Evolutionary conservation across 1,140 invertebrate species (phyloP).

Genomic region (Megathymus violae): DNA sequence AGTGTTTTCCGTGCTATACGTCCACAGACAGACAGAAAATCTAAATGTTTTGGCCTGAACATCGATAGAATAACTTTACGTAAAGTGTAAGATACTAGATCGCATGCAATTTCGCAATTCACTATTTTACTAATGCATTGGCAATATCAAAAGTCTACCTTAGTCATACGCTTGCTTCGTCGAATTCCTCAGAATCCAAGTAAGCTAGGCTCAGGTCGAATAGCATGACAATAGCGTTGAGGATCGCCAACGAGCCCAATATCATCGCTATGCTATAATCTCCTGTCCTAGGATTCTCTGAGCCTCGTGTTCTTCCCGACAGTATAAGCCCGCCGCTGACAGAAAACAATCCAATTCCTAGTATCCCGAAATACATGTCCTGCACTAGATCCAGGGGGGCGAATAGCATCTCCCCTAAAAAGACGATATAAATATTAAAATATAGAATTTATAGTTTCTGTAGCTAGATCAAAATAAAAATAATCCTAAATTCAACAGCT

Average conservation of each 20-base stretch:
- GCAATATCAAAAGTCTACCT: conserved; percentile 42
- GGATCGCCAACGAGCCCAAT: conserved; percentile 51
- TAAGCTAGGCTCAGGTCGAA: conserved; percentile 72
- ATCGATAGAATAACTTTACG: too few relatives aligned
- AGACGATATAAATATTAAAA: too few relatives aligned
- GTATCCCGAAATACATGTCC: conserved; percentile 72
- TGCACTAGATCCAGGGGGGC: conserved; percentile 73
- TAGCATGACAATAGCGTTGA: conserved; percentile 65
- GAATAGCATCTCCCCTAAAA: conserved; percentile 73
- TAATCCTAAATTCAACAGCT: too few relatives aligned
- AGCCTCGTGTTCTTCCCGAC: conserved; percentile 44
- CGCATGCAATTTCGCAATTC: too few relatives aligned
- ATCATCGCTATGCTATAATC: conserved; percentile 54
- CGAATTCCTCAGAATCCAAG: conserved; percentile 73
- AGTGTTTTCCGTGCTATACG: too few relatives aligned
- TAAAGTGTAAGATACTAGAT: too few relatives aligned
- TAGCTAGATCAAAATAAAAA: too few relatives aligned
- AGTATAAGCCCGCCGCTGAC: conserved; percentile 62
- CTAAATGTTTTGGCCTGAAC: too few relatives aligned
- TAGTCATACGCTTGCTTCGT: conserved; percentile 62
- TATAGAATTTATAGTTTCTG: too few relatives aligned
- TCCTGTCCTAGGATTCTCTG: conserved; percentile 56
- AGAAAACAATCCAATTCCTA: conserved; percentile 60
- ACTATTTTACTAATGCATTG: too few relatives aligned
- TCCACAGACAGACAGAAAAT: too few relatives aligned